Evolutionary conservation across 2,113 vertebrate species (phyloP).

Genomic region (Cynopterus brachyotis): DNA sequence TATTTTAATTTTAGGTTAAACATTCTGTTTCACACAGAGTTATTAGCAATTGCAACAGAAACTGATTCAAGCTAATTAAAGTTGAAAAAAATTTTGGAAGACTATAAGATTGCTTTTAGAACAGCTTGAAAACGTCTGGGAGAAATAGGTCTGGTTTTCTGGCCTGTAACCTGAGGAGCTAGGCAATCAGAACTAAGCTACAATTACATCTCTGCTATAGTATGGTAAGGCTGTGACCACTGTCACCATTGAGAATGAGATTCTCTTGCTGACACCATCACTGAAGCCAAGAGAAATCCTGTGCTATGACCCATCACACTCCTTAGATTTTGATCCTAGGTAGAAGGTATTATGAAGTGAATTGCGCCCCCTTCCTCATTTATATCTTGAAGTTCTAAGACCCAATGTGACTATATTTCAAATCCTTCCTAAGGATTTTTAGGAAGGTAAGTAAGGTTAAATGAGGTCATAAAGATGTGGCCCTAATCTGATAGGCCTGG

Average conservation of each 20-base stretch:
- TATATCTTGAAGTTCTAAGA: not conserved
- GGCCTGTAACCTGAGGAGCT: not conserved
- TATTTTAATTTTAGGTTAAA: conserved; percentile 53
- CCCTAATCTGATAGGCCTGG: not conserved
- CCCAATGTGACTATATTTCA: not conserved
- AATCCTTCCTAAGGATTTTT: too few species aligned
- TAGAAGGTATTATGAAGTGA: not conserved
- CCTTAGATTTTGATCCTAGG: not conserved
- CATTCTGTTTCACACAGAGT: not conserved
- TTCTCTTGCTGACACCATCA: not conserved
- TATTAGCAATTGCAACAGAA: conserved; percentile 42
- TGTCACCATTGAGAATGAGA: not conserved
- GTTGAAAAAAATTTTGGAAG: not conserved
- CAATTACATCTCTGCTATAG: not conserved
- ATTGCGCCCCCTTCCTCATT: not conserved
- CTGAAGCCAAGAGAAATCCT: not conserved
- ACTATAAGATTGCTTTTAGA: not conserved
- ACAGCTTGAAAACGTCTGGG: not conserved
- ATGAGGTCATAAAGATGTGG: not conserved
- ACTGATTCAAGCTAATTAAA: conserved; percentile 1
- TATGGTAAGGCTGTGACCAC: not conserved
- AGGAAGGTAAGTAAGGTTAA: not conserved
- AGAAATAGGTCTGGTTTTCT: not conserved
- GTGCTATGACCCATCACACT: not conserved
- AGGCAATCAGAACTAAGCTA: not conserved